Percentiles rank a stretch among this genome's conserved stretches.
Conservation (phyloP, 2,888 invertebrate genomes). For the Nycteola revayana region DNA sequence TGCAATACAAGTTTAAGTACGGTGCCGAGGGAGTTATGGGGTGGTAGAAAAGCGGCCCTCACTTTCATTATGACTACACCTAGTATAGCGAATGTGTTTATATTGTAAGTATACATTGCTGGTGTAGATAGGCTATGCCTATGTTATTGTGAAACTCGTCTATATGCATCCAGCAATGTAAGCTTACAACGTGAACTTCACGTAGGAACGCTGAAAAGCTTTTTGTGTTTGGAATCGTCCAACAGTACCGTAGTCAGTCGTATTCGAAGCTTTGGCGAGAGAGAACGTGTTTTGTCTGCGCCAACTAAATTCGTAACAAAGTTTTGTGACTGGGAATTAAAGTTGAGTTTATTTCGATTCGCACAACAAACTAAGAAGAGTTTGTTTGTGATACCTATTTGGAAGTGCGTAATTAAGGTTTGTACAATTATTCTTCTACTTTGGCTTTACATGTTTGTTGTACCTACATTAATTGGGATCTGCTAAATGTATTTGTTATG, state of each 20-base stretch:
- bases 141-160: too few species aligned
- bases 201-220: conserved; percentile 18
- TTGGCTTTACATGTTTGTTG: too few species aligned
- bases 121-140: conserved; percentile 1
- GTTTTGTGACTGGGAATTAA: conserved; percentile 50
- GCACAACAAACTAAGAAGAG: conserved; percentile 31
- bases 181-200: neutral
- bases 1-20: conserved; percentile 63
- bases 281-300: conserved; percentile 34
- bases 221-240: conserved; percentile 33
- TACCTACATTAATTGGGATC: too few species aligned
- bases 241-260: conserved; percentile 39
- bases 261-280: conserved; percentile 29
- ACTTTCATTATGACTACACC: conserved; percentile 10
- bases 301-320: conserved; percentile 44
- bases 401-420: conserved; percentile 40
- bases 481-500: too few species aligned
- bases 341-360: conserved; percentile 41
- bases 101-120: conserved; percentile 31
- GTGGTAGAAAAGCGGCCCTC: conserved; percentile 35
- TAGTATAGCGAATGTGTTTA: conserved; percentile 1
- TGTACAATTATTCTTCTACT: conserved; percentile 17
- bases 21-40: conserved; percentile 40
- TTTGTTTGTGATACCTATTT: conserved; percentile 34
- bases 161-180: conserved; percentile 37